Evolutionary conservation across 2,113 vertebrate species (phyloP).

Genomic region (Benthochromis sp.): DNA sequence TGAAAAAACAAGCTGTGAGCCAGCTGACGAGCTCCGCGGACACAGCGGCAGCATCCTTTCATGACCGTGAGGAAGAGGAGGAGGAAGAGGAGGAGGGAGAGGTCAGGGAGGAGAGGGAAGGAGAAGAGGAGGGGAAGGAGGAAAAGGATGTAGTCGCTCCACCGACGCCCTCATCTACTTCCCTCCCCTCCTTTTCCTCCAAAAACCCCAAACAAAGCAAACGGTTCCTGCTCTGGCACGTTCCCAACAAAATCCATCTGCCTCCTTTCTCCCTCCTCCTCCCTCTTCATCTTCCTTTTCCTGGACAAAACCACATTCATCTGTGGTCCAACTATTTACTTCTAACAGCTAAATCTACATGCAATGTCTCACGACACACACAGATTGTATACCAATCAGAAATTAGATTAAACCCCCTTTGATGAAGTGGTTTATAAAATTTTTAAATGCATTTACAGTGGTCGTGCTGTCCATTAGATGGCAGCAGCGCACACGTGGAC

Average conservation of each 20-base stretch:
- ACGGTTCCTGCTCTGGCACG: slow-evolving; percentile 47
- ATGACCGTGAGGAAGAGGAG: slow-evolving; percentile 7
- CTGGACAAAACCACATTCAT: neutral
- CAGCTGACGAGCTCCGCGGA: neutral
- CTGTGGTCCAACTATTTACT: neutral
- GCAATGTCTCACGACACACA: neutral
- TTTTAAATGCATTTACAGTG: neutral
- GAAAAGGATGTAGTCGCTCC: slow-evolving; percentile 57
- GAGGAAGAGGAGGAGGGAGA: neutral
- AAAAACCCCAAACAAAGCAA: slow-evolving; percentile 47
- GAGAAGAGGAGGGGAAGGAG: neutral
- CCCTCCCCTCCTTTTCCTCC: slow-evolving; percentile 52
- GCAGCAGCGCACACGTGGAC: neutral
- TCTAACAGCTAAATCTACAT: neutral
- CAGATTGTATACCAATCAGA: neutral
- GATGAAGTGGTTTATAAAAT: neutral
- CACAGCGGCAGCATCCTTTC: slow-evolving; percentile 8
- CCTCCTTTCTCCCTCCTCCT: neutral
- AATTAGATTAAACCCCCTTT: neutral
- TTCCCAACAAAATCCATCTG: slow-evolving; percentile 36
- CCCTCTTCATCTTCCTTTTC: neutral
- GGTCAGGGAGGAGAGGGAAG: neutral
- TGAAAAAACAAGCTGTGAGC: neutral
- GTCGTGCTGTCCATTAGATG: neutral
- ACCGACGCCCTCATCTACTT: slow-evolving; percentile 38